Evolutionary conservation across 2,797 vertebrate species (phyloP).

Genomic region (Intellagama lesueurii): DNA sequence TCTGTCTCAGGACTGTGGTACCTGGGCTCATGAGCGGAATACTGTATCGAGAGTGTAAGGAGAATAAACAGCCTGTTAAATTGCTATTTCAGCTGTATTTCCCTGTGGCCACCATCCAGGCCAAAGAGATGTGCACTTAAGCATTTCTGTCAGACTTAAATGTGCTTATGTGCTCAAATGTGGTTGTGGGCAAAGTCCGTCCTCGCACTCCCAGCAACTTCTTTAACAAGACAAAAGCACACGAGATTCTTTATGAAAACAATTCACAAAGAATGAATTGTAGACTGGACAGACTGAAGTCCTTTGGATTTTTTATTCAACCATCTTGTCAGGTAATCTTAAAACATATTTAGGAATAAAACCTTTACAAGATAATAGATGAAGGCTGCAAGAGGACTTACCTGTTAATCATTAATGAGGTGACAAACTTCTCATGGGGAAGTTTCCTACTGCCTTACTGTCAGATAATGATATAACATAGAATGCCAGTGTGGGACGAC

Average conservation of each 20-base stretch:
- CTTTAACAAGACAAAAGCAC: background rate
- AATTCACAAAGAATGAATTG: background rate
- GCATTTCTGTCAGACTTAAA: background rate
- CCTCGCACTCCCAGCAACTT: background rate
- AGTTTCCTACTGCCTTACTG: background rate
- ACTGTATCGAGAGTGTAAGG: background rate
- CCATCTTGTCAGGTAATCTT: background rate
- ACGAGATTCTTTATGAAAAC: background rate
- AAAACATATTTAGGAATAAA: background rate
- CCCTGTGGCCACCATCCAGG: background rate
- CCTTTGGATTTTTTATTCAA: background rate
- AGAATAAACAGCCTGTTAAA: slow-evolving; percentile 9
- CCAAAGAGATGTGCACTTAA: background rate
- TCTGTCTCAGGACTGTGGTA: background rate
- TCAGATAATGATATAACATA: background rate
- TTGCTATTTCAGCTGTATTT: background rate
- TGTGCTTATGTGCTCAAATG: background rate
- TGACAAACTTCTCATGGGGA: background rate
- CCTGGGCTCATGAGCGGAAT: background rate
- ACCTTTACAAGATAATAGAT: background rate
- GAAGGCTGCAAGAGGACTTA: background rate
- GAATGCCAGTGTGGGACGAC: background rate
- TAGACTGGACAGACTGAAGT: background rate
- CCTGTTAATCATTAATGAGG: background rate
- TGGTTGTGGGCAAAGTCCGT: background rate